Base-by-base conservation (phyloP, 2,888 invertebrate genomes). In the Drosophila mercatorum region DNA sequence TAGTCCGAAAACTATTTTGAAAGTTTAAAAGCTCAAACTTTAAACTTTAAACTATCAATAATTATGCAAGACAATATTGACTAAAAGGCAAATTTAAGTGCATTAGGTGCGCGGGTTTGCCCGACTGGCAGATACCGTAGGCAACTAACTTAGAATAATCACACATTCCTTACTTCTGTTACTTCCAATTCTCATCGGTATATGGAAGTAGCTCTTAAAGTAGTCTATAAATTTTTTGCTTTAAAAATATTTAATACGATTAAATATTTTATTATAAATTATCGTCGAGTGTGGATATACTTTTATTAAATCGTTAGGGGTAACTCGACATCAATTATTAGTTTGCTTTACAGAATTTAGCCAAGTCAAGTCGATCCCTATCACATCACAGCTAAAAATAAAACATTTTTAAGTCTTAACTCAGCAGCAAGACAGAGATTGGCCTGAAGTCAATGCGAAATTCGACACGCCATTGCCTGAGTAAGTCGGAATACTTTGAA, bases 51-150 rank as follows among this genome's bases (percentile, higher is more conserved):
- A 26, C 5, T 38, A 53, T 53, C 14, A 12, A 53, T 38, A 34
- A 53, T 36, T 51, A 51, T 51, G 17, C 17, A 51, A 36, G 7
- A 36, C 51, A 51, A 34, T 36, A 36, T 34, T 51, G 51, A 17
- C 17, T 6, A 17, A 22, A 7, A 51, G 4, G 36, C 3, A 34
- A 22, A 17, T 22, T 17, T 22, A 22, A 17, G 22, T 51, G 4
- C 3, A 0, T 11, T 36, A 5, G 3, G 17, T 11, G n/a, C 11
- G 17, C 17, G 31, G 2, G 11, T 1, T 5, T 17, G 34, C n/a
- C 31, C 5, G 31, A 49, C 49, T 31, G 0, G 49, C 14, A 11
- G 1, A 49, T 31, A 31, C 31, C 49, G 8, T 47, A 11, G 22
- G 26, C 14, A 40, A 40, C 4, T 12, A 14, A 5, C 5, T 14